phyloP scores from a whole-genome alignment of 2,113 vertebrate genomes.

The Elephantulus edwardii region DNA sequence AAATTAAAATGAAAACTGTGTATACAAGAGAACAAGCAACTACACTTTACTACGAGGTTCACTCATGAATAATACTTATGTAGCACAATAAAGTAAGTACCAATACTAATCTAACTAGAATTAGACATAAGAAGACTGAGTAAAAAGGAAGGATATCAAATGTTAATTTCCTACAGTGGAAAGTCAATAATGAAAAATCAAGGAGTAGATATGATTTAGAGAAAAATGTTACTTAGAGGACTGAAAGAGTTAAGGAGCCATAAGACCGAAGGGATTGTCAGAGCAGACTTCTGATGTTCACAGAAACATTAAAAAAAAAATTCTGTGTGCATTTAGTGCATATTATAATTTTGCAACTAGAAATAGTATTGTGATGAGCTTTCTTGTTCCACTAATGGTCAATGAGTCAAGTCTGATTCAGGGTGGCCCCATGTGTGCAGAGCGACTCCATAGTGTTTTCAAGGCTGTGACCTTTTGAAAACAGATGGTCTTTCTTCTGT shows the following conservation, averaged over 20 bases:
- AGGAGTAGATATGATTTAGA: constrained; percentile 50
- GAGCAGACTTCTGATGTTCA: not conserved
- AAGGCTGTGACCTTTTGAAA: not conserved
- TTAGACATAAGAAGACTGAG: constrained; percentile 26
- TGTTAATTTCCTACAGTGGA: constrained; percentile 14
- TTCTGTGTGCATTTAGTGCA: not conserved
- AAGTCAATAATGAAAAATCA: constrained; percentile 30
- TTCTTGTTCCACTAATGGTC: not conserved
- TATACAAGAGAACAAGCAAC: constrained; percentile 34
- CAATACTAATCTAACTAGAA: constrained; percentile 13
- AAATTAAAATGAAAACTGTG: constrained; percentile 12
- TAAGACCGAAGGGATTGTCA: not conserved
- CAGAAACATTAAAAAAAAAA: constrained; percentile 8
- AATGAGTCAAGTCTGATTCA: not conserved
- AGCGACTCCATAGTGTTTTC: not conserved
- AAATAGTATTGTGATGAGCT: constrained; percentile 38
- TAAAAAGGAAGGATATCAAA: not conserved
- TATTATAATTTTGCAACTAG: constrained; percentile 1
- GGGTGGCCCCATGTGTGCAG: not conserved
- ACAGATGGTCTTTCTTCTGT: not conserved
- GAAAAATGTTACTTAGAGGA: constrained; percentile 14
- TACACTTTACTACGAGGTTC: constrained; percentile 5
- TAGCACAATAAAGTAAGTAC: not conserved
- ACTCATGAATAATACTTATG: constrained; percentile 2
- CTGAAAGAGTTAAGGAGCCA: constrained; percentile 42